Conservation (phyloP, 2,797 vertebrate genomes). For the Liparis tanakae region DNA sequence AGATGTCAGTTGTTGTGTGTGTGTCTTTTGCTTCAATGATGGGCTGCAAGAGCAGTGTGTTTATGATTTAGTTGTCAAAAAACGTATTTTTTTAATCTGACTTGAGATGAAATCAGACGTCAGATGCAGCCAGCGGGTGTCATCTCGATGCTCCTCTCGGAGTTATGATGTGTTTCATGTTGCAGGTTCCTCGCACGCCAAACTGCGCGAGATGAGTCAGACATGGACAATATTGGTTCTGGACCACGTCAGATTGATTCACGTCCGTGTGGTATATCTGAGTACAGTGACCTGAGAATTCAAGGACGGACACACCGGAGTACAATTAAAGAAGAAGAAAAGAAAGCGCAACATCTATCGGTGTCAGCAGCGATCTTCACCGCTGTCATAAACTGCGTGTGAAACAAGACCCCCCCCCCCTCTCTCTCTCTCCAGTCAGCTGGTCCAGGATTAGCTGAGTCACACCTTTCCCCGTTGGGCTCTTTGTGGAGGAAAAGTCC, state of each 20-base stretch:
- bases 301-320: not conserved
- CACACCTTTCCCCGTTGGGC: constrained; percentile 11
- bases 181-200: not conserved
- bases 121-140: too few species aligned
- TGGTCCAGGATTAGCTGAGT: constrained; percentile 29
- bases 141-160: too few species aligned
- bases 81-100: too few species aligned
- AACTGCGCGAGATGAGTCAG: not conserved
- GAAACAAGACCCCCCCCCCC: too few species aligned
- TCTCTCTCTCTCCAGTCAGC: not conserved
- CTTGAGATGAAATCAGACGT: too few species aligned
- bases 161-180: not conserved
- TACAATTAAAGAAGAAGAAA: not conserved
- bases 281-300: not conserved
- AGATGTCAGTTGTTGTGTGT: not conserved
- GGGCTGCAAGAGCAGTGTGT: not conserved
- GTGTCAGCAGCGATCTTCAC: not conserved
- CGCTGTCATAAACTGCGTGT: not conserved
- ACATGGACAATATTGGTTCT: not conserved
- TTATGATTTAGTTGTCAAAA: not conserved
- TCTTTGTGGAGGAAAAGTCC: not conserved
- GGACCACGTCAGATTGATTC: not conserved
- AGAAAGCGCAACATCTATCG: not conserved
- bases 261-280: not conserved
- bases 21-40: not conserved